A percentile compares a stretch with the other conserved stretches of the same genome.
These are phyloP conservation scores for Lordiphosa mommai DNA, from an alignment of 1,140 invertebrate species.

Conservation along the genomic window DNA sequence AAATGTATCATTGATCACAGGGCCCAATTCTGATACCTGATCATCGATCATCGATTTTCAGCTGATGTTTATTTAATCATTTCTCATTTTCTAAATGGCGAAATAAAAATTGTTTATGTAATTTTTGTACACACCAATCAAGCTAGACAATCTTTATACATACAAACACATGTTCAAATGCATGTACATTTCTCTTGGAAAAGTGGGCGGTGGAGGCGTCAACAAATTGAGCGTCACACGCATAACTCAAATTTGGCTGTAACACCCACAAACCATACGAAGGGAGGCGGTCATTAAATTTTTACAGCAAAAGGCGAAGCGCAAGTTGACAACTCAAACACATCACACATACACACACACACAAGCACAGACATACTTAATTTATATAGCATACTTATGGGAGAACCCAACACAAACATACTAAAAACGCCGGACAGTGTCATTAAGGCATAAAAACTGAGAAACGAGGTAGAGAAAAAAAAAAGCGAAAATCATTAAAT, in stretches of 20 bases:
- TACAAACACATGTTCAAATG: not conserved
- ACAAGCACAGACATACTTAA: conserved; percentile 24
- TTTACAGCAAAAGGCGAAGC: conserved; percentile 5
- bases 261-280: conserved; percentile 6
- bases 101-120: no score
- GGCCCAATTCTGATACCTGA: no score
- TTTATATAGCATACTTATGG: conserved; percentile 27
- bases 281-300: conserved; percentile 6
- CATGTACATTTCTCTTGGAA: no score
- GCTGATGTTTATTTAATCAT: no score
- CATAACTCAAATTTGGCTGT: conserved; percentile 26
- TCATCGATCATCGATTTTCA: no score
- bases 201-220: not conserved
- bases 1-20: no score
- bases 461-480: conserved; percentile 16
- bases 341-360: conserved; percentile 22
- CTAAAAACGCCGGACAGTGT: conserved; percentile 8
- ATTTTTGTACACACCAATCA: not conserved
- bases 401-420: not conserved
- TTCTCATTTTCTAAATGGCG: no score
- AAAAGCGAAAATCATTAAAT: conserved; percentile 59
- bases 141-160: conserved; percentile 5
- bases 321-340: conserved; percentile 40
- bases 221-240: conserved; percentile 33
- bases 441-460: conserved; percentile 35